phyloP scores from a whole-genome alignment of 2,888 invertebrate species.

The Anagyrus pseudococci region DNA sequence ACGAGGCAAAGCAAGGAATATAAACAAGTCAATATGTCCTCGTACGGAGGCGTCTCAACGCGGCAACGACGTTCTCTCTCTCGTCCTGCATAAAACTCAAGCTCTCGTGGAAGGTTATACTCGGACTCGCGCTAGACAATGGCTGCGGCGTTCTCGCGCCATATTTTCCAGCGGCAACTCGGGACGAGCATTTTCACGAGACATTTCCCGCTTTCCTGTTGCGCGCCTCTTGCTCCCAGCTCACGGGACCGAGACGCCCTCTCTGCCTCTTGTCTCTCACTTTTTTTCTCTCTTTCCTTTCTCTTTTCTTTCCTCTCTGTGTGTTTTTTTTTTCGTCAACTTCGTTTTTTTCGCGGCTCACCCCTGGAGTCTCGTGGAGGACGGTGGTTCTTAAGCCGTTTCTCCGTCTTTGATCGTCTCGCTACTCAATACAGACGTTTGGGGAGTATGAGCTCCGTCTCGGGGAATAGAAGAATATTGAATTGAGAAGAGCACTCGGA shows the following conservation, averaged over 20 bases:
- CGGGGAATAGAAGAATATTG: background rate
- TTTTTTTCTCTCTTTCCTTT: constrained; percentile 4
- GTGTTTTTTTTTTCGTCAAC: background rate
- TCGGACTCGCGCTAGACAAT: constrained; percentile 15
- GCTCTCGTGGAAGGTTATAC: background rate
- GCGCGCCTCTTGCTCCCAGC: constrained; percentile 13
- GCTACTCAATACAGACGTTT: constrained; percentile 7
- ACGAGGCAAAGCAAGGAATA: background rate
- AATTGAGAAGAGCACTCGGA: background rate
- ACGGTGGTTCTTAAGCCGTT: background rate
- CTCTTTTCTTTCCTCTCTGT: background rate
- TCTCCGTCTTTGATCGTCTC: constrained; percentile 6
- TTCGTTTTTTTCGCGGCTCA: background rate
- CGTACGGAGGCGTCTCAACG: too few species aligned
- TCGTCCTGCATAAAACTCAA: constrained; percentile 16
- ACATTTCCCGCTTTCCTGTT: constrained; percentile 31
- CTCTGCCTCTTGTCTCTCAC: background rate
- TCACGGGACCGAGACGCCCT: background rate
- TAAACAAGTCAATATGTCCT: background rate
- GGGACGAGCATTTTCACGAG: constrained; percentile 29
- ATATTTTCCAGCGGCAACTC: constrained; percentile 20
- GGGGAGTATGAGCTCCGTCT: constrained; percentile 4
- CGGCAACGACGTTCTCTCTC: background rate
- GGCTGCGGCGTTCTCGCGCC: background rate
- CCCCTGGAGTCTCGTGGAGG: background rate